A percentile compares a stretch with the other conserved stretches of the same genome.
phyloP scores from a whole-genome alignment of 2,888 invertebrate species.

The Alviniconcha strummeri region DNA sequence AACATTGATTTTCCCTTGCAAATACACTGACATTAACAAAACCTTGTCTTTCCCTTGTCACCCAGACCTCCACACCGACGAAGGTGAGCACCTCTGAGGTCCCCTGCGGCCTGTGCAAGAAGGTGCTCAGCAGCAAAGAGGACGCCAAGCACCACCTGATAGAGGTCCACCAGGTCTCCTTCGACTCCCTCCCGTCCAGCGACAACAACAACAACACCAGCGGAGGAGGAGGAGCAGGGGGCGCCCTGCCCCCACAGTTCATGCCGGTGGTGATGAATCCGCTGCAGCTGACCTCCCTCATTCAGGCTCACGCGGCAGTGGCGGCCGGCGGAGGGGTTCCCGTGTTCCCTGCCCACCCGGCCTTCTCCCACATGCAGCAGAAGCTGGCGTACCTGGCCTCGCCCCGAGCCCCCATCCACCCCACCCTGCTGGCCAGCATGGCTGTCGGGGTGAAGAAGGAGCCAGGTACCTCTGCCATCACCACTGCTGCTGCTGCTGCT shows the following conservation, averaged over 20 bases:
- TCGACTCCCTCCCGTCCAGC: constrained; percentile 17
- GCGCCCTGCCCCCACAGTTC: not conserved
- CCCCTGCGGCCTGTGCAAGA: constrained; percentile 16
- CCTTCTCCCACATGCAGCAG: constrained; percentile 20
- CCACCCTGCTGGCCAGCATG: not conserved
- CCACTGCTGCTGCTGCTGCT: not conserved
- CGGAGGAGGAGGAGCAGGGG: not conserved
- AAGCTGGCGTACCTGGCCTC: not conserved
- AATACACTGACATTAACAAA: not conserved
- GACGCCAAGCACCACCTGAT: not conserved
- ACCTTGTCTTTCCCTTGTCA: not conserved
- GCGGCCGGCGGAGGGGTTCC: not conserved
- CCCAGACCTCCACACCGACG: not conserved
- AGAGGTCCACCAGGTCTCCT: constrained; percentile 21
- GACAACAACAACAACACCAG: constrained; percentile 38
- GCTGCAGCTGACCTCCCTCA: not conserved
- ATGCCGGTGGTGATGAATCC: not conserved
- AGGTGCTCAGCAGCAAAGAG: constrained; percentile 2
- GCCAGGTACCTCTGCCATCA: not conserved
- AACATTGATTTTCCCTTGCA: not conserved
- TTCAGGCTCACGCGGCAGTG: constrained; percentile 1
- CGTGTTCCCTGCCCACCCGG: constrained; percentile 15
- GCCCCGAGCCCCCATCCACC: not conserved
- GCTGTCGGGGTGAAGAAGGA: constrained; percentile 12
- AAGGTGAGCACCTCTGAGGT: not conserved